phyloP scores from a whole-genome alignment of 2,888 invertebrate species.

The Hipparchia sbordonii region DNA sequence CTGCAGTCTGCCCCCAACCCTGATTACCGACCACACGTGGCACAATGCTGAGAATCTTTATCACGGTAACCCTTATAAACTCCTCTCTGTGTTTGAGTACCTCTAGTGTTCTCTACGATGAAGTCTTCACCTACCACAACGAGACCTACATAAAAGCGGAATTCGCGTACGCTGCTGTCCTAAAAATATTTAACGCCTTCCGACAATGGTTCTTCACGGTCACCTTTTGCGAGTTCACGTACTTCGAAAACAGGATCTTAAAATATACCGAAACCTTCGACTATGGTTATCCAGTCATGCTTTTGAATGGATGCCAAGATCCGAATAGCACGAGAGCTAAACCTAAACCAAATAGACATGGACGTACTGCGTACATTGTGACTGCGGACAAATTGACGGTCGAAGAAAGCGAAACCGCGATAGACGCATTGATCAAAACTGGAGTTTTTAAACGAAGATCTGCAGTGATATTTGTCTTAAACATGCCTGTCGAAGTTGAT shows the following conservation, averaged over 20 bases:
- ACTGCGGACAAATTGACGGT: slow-evolving; percentile 61
- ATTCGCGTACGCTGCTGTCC: slow-evolving; percentile 65
- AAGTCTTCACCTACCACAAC: slow-evolving; percentile 61
- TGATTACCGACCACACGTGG: slow-evolving; percentile 44
- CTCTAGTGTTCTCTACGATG: slow-evolving; percentile 52
- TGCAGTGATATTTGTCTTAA: slow-evolving; percentile 70
- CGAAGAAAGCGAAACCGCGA: slow-evolving; percentile 61
- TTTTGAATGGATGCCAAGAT: slow-evolving; percentile 67
- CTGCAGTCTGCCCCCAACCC: slow-evolving; percentile 51
- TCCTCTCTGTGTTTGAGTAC: slow-evolving; percentile 44
- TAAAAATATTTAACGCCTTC: slow-evolving; percentile 69
- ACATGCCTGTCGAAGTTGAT: slow-evolving; percentile 55
- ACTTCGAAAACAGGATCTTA: slow-evolving; percentile 73
- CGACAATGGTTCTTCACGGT: slow-evolving; percentile 74
- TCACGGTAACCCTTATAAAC: slow-evolving; percentile 46
- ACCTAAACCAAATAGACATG: slow-evolving; percentile 70
- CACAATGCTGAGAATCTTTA: slow-evolving; percentile 50
- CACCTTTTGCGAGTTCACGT: slow-evolving; percentile 74
- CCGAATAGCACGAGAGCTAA: slow-evolving; percentile 58
- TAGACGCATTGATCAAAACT: slow-evolving; percentile 63
- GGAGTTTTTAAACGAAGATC: slow-evolving; percentile 73
- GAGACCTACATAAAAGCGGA: slow-evolving; percentile 58
- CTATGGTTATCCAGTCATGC: slow-evolving; percentile 68
- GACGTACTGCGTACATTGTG: slow-evolving; percentile 68
- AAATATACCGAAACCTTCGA: slow-evolving; percentile 69